Conservation (phyloP, 2,113 vertebrate species). For the Myotis lucifugus region DNA sequence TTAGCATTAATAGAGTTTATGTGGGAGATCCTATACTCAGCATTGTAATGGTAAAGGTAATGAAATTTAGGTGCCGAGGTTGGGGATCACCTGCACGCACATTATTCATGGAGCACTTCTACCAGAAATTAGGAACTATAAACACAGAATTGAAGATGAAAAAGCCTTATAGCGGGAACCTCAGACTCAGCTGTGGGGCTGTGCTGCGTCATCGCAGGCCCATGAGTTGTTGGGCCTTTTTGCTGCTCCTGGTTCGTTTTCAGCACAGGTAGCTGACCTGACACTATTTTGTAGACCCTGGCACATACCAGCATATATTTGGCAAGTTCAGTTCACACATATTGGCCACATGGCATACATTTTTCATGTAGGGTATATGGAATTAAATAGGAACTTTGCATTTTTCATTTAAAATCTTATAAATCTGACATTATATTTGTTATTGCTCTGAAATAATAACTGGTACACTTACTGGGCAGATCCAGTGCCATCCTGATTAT, state of each 20-base stretch:
- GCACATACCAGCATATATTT: neutral
- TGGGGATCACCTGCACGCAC: neutral
- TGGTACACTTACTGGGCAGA: neutral
- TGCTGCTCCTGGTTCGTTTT: fast-evolving
- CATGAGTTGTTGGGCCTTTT: fast-evolving
- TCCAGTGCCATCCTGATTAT: neutral
- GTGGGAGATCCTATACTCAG: constrained; percentile 41
- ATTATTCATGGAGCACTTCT: neutral
- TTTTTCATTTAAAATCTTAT: neutral
- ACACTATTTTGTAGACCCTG: neutral
- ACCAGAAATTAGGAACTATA: neutral
- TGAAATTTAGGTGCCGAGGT: constrained; percentile 35
- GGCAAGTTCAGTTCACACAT: neutral
- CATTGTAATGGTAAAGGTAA: constrained; percentile 46
- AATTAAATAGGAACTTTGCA: neutral
- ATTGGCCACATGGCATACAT: neutral
- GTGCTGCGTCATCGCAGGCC: fast-evolving
- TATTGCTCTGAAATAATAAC: neutral
- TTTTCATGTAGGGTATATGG: neutral
- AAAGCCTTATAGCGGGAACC: neutral
- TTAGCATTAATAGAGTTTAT: constrained; percentile 37
- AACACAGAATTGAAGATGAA: neutral
- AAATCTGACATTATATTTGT: neutral
- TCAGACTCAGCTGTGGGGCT: neutral
- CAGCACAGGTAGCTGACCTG: neutral